phyloP scores from a whole-genome alignment of 1,140 invertebrate genomes.

The Stegodyphus mimosarum region DNA sequence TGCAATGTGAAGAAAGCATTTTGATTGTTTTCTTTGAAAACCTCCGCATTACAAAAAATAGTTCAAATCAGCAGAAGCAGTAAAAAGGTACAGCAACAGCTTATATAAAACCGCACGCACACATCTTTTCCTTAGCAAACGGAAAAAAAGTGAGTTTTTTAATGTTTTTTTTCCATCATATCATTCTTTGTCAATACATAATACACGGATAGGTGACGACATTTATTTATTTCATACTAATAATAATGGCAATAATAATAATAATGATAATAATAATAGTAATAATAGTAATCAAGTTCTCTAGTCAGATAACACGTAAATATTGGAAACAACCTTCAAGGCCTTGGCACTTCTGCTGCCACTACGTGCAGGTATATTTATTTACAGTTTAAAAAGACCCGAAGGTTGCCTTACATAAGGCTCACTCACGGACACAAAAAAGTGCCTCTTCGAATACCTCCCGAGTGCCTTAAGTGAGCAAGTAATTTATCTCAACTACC shows the following conservation, averaged over 20 bases:
- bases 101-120: conserved; percentile 60
- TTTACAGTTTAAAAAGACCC: conserved; percentile 62
- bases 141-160: conserved; percentile 44
- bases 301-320: conserved; percentile 59
- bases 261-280: conserved; percentile 24
- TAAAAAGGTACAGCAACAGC: conserved; percentile 59
- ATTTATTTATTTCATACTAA: conserved; percentile 31
- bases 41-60: conserved; percentile 60
- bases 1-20: conserved; percentile 60
- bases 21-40: conserved; percentile 61
- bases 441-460: neutral
- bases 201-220: conserved; percentile 55
- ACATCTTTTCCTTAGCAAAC: conserved; percentile 48
- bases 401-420: conserved; percentile 58
- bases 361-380: conserved; percentile 60
- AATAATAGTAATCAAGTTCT: conserved; percentile 51
- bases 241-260: conserved; percentile 34
- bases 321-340: conserved; percentile 50
- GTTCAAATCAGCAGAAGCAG: conserved; percentile 56
- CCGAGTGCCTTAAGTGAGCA: too few species aligned
- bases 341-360: conserved; percentile 61
- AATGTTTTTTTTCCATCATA: conserved; percentile 34
- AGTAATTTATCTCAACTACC: too few species aligned
- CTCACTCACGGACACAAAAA: conserved; percentile 36
- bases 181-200: conserved; percentile 49